These are phyloP conservation scores for Channa maculata DNA, from an alignment of 2,113 vertebrate genomes.

Conservation along the genomic window DNA sequence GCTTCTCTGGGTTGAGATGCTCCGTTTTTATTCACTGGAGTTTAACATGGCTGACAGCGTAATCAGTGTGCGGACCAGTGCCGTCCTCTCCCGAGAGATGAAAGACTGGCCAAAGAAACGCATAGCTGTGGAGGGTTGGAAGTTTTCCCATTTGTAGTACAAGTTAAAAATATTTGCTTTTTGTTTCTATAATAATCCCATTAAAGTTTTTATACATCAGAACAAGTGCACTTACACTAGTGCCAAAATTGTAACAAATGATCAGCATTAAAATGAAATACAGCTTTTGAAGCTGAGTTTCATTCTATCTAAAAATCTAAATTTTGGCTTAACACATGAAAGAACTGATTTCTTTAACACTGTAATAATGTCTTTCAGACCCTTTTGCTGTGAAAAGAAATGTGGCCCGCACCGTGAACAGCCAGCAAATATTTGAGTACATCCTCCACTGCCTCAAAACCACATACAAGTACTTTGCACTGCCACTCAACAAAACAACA, in stretches of 20 bases:
- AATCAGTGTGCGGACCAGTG: constrained; percentile 89
- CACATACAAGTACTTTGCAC: constrained; percentile 95
- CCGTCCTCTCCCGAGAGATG: constrained; percentile 87
- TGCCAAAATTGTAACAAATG: not conserved
- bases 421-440: constrained; percentile 91
- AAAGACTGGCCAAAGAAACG: constrained; percentile 97
- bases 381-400: constrained; percentile 94
- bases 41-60: constrained; percentile 90
- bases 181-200: not conserved
- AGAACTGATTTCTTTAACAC: not conserved
- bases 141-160: not conserved
- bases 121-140: constrained; percentile 92
- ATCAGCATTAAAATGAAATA: not conserved
- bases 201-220: not conserved
- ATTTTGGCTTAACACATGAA: not conserved
- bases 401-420: constrained; percentile 92
- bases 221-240: not conserved
- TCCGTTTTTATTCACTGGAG: constrained; percentile 94
- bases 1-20: constrained; percentile 93
- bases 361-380: constrained; percentile 79
- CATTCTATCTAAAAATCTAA: not conserved
- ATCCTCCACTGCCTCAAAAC: constrained; percentile 93
- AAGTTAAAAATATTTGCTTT: not conserved
- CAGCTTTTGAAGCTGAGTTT: not conserved
- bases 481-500: constrained; percentile 77